Base-by-base conservation (phyloP, 2,888 invertebrate species). In the Acrocyrtus sp. region DNA sequence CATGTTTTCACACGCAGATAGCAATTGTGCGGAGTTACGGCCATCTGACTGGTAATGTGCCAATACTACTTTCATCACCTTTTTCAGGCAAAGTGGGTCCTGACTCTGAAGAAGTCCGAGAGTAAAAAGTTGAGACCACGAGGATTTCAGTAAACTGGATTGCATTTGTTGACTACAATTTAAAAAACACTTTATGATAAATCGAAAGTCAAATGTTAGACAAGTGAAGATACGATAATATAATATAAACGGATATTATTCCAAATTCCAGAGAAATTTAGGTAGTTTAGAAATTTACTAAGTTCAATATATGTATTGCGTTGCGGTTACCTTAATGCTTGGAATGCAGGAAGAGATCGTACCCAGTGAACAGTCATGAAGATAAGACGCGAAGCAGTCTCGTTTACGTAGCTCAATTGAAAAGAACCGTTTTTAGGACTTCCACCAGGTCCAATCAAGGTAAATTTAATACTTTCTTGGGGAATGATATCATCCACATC, bases 321-420 rank as follows among this genome's bases (percentile, higher is more conserved):
- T 54, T 39, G 17, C 6, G 29, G 84, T 85, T 85, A 93, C 93
- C 90, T 90, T 81, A 96, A 87, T 29, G 90, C 88, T 82, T 91
- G 90, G 84, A 94, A 95, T 48, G 91, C 92, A 27, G 92, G 91
- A 81, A 96, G 89, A 81, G 92, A 92, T 78, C 92, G 88, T 58
- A 94, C 89, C 95, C 97, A 98, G 82, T 96, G 92, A 68, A 96
- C 92, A 15, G 92, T 90, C 10, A 96, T 89, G 83, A 96, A 96
- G 67, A 98, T 88, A 63, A 98, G 88, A 56, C 98, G 87, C 1
- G 97, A 95, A 24, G 95, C 96, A 80, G 94, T 94, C 87, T 98
- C 98, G 86, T 96, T 98, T 60, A 95, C 93, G 82, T 94, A 96
- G 86, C 97, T 96, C 82, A 95, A 90, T 80, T 96, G 95, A 81